Evolutionary conservation across 2,888 invertebrate species (phyloP).

Genomic region (Quadroppia sp.): DNA sequence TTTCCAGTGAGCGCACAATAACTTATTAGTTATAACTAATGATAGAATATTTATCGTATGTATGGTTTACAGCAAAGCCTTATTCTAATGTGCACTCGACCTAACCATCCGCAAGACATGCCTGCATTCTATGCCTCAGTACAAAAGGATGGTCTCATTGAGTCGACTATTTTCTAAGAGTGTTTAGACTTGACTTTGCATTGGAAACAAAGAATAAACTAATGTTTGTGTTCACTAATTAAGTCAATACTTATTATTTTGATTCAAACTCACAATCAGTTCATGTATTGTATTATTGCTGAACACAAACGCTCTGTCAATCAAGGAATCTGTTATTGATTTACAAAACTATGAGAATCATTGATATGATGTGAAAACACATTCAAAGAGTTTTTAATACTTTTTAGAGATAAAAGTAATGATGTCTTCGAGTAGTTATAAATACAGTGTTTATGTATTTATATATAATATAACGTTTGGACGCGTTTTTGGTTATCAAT

Average conservation of each 20-base stretch:
- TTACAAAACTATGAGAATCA: background rate
- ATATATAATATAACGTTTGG: background rate
- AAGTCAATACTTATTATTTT: constrained; percentile 8
- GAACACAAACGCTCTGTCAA: constrained; percentile 11
- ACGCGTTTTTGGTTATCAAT: constrained; percentile 28
- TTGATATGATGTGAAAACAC: background rate
- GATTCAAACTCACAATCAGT: background rate
- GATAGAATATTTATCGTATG: constrained; percentile 17
- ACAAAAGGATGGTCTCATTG: background rate
- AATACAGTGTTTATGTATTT: background rate
- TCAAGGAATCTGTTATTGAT: constrained; percentile 12
- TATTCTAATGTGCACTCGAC: constrained; percentile 23
- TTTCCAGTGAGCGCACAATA: constrained; percentile 24
- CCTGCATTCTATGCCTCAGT: background rate
- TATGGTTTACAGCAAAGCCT: constrained; percentile 22
- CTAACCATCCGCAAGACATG: background rate
- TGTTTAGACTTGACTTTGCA: background rate
- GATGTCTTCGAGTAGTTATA: background rate
- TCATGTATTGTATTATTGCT: background rate
- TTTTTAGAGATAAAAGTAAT: background rate
- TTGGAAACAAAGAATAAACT: background rate
- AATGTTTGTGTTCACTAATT: constrained; percentile 16
- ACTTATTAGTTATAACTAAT: constrained; percentile 29
- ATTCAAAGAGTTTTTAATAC: background rate
- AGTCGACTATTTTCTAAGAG: background rate